phyloP scores from a whole-genome alignment of 2,888 invertebrate species.

The Drosophila acutilabella region DNA sequence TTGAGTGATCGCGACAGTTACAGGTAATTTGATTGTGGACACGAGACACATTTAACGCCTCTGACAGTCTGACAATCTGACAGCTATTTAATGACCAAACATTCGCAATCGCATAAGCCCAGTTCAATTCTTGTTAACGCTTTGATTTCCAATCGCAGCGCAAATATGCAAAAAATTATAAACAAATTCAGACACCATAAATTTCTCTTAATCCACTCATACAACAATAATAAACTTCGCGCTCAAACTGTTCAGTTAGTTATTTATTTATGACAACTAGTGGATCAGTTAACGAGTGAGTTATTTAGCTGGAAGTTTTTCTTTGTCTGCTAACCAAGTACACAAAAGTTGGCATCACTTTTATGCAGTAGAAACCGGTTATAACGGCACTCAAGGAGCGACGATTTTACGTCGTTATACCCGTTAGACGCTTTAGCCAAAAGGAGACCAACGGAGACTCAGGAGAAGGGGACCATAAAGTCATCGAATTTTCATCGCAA shows the following conservation, averaged over 20 bases:
- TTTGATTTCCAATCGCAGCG: not conserved
- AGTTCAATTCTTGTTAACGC: not conserved
- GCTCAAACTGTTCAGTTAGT: not conserved
- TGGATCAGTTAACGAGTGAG: not conserved
- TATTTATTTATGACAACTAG: not conserved
- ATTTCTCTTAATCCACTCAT: not conserved
- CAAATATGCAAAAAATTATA: not conserved
- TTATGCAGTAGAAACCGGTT: no score
- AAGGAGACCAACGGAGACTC: no score
- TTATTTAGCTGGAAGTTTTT: not conserved
- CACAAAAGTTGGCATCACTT: no score
- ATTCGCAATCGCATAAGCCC: conserved; percentile 13
- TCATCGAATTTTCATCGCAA: no score
- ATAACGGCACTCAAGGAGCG: no score
- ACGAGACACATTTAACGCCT: conserved; percentile 54
- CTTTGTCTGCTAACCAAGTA: no score
- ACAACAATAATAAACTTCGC: not conserved
- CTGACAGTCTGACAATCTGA: conserved; percentile 23
- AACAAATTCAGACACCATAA: not conserved
- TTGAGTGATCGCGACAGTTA: conserved; percentile 40
- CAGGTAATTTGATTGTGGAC: conserved; percentile 68
- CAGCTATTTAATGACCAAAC: conserved; percentile 34
- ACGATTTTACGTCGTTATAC: no score
- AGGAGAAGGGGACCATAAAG: no score
- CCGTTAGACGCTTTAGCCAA: no score